A percentile compares a stretch with the other conserved stretches of the same genome.
These are phyloP conservation scores for Coenonympha arcania DNA, from an alignment of 2,888 invertebrate genomes.

Conservation along the genomic window DNA sequence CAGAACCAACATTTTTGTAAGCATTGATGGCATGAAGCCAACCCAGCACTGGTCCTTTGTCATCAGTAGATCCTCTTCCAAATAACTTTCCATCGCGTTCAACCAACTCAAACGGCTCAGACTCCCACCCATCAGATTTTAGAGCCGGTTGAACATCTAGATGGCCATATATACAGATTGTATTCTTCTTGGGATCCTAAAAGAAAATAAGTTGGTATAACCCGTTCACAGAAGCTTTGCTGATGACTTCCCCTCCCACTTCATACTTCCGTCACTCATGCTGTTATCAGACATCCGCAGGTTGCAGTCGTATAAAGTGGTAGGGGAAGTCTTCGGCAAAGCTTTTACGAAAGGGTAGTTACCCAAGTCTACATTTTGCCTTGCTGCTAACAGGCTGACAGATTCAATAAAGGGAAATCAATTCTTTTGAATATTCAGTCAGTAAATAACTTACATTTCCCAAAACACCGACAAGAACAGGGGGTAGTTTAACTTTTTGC, in stretches of 20 bases:
- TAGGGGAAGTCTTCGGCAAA: too few relatives aligned
- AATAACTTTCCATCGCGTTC: slow-evolving; percentile 91
- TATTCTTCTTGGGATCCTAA: slow-evolving; percentile 88
- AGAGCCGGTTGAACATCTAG: slow-evolving; percentile 98
- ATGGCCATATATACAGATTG: slow-evolving; percentile 96
- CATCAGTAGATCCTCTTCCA: slow-evolving; percentile 94
- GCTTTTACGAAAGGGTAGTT: too few relatives aligned
- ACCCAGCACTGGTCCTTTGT: slow-evolving; percentile 94
- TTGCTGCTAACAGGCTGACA: not conserved
- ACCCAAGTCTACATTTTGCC: too few relatives aligned
- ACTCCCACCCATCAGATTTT: slow-evolving; percentile 94
- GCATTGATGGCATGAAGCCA: slow-evolving; percentile 97
- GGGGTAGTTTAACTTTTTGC: slow-evolving; percentile 83
- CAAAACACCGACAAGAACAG: slow-evolving; percentile 84
- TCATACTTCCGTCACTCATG: too few relatives aligned
- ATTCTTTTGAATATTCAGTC: too few relatives aligned
- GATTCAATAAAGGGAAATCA: not conserved
- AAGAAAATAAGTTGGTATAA: not conserved
- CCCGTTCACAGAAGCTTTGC: too few relatives aligned
- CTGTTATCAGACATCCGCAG: too few relatives aligned
- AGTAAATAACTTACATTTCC: slow-evolving; percentile 78
- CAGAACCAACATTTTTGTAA: slow-evolving; percentile 80
- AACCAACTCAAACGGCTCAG: slow-evolving; percentile 92
- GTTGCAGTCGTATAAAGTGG: too few relatives aligned
- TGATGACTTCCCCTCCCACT: too few relatives aligned